Evolutionary conservation across 2,888 invertebrate species (phyloP).

Genomic region (Tenthredo mesomela): DNA sequence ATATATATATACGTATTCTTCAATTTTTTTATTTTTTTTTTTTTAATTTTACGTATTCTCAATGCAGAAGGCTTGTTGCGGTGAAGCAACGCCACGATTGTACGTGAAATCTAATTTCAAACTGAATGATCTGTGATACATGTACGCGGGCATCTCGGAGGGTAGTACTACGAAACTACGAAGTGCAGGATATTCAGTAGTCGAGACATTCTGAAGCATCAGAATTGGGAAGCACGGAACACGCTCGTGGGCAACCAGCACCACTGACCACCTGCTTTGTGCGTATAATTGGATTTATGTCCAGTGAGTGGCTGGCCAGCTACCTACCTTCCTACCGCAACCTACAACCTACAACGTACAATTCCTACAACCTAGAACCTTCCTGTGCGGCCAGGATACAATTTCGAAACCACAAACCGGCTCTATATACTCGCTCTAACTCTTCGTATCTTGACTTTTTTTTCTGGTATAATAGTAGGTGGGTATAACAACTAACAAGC

Average conservation of each 20-base stretch:
- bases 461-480: not conserved
- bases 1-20: not conserved
- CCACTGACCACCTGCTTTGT: constrained; percentile 67
- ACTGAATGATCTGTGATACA: not conserved
- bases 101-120: constrained; percentile 25
- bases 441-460: constrained; percentile 37
- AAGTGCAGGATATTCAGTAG: not conserved
- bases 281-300: constrained; percentile 74
- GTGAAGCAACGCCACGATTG: not conserved
- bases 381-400: not conserved
- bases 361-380: not conserved
- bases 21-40: not conserved
- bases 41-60: not conserved
- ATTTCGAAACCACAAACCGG: constrained; percentile 48
- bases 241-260: constrained; percentile 37
- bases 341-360: constrained; percentile 23
- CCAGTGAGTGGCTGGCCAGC: constrained; percentile 63
- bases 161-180: not conserved
- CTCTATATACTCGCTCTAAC: constrained; percentile 47
- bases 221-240: constrained; percentile 31
- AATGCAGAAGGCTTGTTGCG: not conserved
- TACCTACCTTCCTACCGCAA: constrained; percentile 55
- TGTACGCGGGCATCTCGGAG: not conserved
- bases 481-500: constrained; percentile 10
- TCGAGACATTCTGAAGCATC: constrained; percentile 13